phyloP scores from a whole-genome alignment of 1,140 invertebrate genomes.

The Neotoxoptera formosana region DNA sequence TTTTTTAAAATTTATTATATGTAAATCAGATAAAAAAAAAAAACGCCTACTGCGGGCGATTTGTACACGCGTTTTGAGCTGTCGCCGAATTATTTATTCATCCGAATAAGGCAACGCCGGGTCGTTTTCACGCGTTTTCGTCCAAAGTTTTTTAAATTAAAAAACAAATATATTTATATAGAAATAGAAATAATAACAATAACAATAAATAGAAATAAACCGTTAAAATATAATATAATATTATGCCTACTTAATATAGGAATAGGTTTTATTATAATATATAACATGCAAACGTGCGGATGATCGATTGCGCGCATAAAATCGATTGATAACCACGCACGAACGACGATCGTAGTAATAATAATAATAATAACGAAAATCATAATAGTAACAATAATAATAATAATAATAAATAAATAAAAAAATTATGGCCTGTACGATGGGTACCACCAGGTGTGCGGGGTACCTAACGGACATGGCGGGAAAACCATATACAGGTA shows the following conservation, averaged over 20 bases:
- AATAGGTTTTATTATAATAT: neutral
- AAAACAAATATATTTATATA: neutral
- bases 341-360: neutral
- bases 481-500: neutral
- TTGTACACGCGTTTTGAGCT: neutral
- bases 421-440: neutral
- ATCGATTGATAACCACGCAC: neutral
- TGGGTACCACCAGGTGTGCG: neutral
- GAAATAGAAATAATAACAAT: neutral
- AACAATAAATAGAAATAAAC: neutral
- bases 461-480: neutral
- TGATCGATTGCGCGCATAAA: neutral
- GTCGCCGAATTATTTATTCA: slow-evolving; percentile 40
- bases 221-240: neutral
- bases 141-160: neutral
- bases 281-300: neutral
- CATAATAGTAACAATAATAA: neutral
- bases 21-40: slow-evolving; percentile 37
- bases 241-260: neutral
- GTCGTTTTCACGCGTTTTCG: slow-evolving; percentile 18
- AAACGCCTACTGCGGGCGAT: slow-evolving; percentile 35
- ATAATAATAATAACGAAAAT: neutral
- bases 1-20: slow-evolving; percentile 29
- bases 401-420: neutral
- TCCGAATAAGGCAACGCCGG: neutral